These are phyloP conservation scores for Apeltes quadracus DNA, from an alignment of 2,113 vertebrate species.

Conservation along the genomic window DNA sequence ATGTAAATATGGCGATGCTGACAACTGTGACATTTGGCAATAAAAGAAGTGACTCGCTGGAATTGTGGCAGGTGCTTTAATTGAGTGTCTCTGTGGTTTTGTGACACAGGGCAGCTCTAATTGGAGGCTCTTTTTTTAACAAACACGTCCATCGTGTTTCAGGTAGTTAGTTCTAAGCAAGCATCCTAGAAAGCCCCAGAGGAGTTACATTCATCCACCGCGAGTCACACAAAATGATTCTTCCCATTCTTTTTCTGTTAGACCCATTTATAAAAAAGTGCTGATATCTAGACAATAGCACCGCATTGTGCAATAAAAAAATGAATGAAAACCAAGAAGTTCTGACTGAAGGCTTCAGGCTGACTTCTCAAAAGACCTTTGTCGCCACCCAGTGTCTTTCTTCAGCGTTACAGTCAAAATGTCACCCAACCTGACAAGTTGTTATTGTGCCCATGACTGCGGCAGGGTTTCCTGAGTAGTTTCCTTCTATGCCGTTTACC, in stretches of 20 bases:
- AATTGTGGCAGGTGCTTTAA: conserved; percentile 40
- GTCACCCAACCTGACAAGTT: not conserved
- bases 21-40: conserved; percentile 17
- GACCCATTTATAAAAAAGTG: not conserved
- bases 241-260: conserved; percentile 1
- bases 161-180: conserved; percentile 18
- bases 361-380: conserved; percentile 25
- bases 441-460: not conserved
- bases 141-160: conserved; percentile 32
- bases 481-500: not conserved
- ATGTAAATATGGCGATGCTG: not conserved
- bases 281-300: no score
- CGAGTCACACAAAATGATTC: not conserved
- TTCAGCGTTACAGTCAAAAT: not conserved
- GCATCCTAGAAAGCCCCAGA: not conserved
- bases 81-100: conserved; percentile 39
- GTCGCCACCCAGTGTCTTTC: conserved; percentile 59
- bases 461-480: not conserved
- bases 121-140: conserved; percentile 55
- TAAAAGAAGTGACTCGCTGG: conserved; percentile 17
- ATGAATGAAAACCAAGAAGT: not conserved
- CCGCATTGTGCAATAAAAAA: not conserved
- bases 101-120: conserved; percentile 52
- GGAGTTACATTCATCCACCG: not conserved
- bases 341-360: not conserved